A percentile compares a stretch with the other conserved stretches of the same genome.
Evolutionary conservation across 2,797 vertebrate species (phyloP).

Genomic region (Champsocephalus esox): DNA sequence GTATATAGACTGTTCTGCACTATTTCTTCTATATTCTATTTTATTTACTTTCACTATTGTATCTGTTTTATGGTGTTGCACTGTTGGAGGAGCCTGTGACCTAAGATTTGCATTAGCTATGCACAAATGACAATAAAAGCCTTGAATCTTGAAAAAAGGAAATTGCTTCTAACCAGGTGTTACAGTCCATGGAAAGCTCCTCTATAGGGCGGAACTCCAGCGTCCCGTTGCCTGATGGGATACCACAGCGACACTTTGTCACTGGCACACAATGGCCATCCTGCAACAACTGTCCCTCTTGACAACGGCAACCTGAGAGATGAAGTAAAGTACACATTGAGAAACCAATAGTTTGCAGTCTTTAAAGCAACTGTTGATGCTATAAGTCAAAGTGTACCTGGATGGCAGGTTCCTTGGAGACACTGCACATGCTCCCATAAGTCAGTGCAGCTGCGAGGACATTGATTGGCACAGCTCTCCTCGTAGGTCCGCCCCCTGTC

Average conservation of each 20-base stretch:
- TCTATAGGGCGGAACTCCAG: slow-evolving; percentile 80
- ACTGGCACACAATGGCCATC: slow-evolving; percentile 85
- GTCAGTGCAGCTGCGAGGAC: slow-evolving; percentile 90
- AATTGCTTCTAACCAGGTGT: slow-evolving; percentile 85
- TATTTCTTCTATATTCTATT: no score
- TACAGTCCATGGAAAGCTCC: slow-evolving; percentile 81
- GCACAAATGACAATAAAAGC: no score
- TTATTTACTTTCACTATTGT: no score
- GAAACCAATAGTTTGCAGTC: neutral
- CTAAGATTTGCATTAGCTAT: no score
- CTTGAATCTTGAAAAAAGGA: no score
- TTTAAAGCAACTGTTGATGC: neutral
- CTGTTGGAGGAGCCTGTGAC: no score
- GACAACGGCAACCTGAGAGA: slow-evolving; percentile 89
- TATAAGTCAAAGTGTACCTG: slow-evolving; percentile 76
- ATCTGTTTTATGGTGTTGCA: no score
- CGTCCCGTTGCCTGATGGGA: slow-evolving; percentile 83
- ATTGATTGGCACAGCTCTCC: slow-evolving; percentile 87
- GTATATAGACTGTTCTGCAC: no score
- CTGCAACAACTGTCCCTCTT: slow-evolving; percentile 87
- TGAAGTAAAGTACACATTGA: neutral
- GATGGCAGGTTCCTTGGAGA: slow-evolving; percentile 88
- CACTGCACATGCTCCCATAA: slow-evolving; percentile 92
- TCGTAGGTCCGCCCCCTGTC: slow-evolving; percentile 80
- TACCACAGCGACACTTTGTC: slow-evolving; percentile 87